A percentile compares a stretch with the other conserved stretches of the same genome.
phyloP scores from a whole-genome alignment of 2,113 vertebrate species.

The Potamarius usumacintae region DNA sequence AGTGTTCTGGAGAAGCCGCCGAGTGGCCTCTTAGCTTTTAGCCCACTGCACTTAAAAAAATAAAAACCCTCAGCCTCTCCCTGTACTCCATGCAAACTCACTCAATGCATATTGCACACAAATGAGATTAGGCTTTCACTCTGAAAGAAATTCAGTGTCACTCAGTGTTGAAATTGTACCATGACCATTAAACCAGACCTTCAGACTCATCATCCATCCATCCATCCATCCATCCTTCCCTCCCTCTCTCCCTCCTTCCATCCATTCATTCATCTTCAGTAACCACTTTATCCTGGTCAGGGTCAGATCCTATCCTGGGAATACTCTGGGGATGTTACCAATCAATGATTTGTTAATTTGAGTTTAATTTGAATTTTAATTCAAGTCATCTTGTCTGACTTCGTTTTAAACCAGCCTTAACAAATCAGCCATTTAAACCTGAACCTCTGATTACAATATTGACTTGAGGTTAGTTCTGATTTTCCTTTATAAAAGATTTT shows the following conservation, averaged over 20 bases:
- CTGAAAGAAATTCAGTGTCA: conserved; percentile 4
- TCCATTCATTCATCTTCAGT: not conserved
- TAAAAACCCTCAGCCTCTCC: not conserved
- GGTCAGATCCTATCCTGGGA: not conserved
- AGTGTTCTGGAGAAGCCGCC: not conserved
- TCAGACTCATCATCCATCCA: not conserved
- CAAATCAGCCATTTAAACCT: conserved; percentile 5
- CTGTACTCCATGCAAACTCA: conserved; percentile 44
- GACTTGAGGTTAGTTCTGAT: not conserved
- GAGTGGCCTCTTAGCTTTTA: conserved; percentile 15
- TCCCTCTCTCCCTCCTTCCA: no score
- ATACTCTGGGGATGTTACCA: not conserved
- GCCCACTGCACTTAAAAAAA: not conserved
- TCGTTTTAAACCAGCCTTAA: not conserved
- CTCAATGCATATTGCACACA: conserved; percentile 33
- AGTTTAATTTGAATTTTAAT: not conserved
- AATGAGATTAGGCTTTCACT: conserved; percentile 44
- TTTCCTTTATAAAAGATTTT: conserved; percentile 3
- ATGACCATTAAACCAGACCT: not conserved
- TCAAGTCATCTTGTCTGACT: not conserved
- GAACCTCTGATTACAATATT: conserved; percentile 24
- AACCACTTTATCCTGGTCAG: no score
- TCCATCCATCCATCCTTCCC: not conserved
- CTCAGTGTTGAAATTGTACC: no score
- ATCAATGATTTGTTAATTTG: not conserved